phyloP scores from a whole-genome alignment of 1,140 invertebrate genomes.

The Lutraria rhynchaena region DNA sequence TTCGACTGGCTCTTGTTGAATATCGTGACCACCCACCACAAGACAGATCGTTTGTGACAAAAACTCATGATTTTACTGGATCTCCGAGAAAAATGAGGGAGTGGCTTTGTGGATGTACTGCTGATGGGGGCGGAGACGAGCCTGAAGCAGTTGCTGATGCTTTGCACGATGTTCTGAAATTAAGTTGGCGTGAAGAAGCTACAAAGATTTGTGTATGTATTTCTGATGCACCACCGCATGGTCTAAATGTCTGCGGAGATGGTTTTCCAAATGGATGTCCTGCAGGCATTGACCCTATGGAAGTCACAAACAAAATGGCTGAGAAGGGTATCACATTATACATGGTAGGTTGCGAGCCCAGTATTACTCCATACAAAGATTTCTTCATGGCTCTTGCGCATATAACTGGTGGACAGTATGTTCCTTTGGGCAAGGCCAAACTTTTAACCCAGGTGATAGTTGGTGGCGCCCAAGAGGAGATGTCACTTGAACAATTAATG shows the following conservation, averaged over 20 bases:
- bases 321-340: slow-evolving; percentile 76
- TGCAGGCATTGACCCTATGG: slow-evolving; percentile 73
- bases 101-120: slow-evolving; percentile 69
- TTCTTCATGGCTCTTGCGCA: slow-evolving; percentile 77
- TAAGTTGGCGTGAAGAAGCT: slow-evolving; percentile 72
- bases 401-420: slow-evolving; percentile 78
- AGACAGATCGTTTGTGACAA: slow-evolving; percentile 72
- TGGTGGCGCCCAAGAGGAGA: slow-evolving; percentile 76
- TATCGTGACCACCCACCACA: slow-evolving; percentile 78
- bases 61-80: slow-evolving; percentile 75
- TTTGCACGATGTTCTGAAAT: slow-evolving; percentile 72
- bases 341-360: slow-evolving; percentile 75
- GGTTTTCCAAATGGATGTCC: slow-evolving; percentile 68
- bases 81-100: slow-evolving; percentile 71
- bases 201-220: slow-evolving; percentile 78
- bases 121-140: slow-evolving; percentile 74
- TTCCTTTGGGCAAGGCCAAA: slow-evolving; percentile 70
- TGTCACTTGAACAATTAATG: slow-evolving; percentile 75
- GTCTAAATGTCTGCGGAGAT: slow-evolving; percentile 64
- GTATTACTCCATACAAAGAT: slow-evolving; percentile 74
- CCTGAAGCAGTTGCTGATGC: slow-evolving; percentile 78
- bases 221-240: slow-evolving; percentile 77
- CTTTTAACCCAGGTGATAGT: slow-evolving; percentile 72
- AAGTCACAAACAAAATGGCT: slow-evolving; percentile 67
- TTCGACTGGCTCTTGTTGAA: slow-evolving; percentile 74